Percentiles rank a stretch among this genome's conserved stretches.
Conservation (phyloP, 1,140 invertebrate species). For the Aradophagus sp. region DNA sequence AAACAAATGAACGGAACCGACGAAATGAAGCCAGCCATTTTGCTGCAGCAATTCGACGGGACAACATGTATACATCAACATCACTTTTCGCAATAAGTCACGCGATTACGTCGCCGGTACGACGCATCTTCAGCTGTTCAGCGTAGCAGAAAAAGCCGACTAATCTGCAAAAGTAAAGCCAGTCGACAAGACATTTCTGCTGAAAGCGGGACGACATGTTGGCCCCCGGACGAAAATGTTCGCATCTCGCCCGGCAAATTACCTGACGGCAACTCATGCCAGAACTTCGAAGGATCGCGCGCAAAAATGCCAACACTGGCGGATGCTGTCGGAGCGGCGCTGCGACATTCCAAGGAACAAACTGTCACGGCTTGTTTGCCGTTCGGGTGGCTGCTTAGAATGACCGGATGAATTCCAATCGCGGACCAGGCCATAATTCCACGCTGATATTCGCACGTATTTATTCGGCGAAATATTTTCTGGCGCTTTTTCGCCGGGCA, state of each 20-base stretch:
- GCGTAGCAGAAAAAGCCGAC: slow-evolving; percentile 17
- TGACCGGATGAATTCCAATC: slow-evolving; percentile 11
- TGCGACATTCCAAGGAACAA: slow-evolving; percentile 25
- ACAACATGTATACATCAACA: too few species aligned
- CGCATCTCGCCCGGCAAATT: slow-evolving; percentile 35
- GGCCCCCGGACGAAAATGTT: slow-evolving; percentile 11
- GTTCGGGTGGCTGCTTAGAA: slow-evolving; percentile 51
- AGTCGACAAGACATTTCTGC: slow-evolving; percentile 28
- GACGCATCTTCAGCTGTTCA: slow-evolving; percentile 19
- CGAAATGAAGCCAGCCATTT: too few species aligned
- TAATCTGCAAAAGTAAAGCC: slow-evolving; percentile 45
- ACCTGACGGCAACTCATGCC: slow-evolving; percentile 26
- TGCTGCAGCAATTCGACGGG: too few species aligned
- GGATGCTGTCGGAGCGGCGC: slow-evolving; percentile 4
- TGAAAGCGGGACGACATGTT: slow-evolving; percentile 13
- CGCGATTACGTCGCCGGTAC: slow-evolving; percentile 12
- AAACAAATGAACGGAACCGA: too few species aligned
- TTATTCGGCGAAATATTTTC: too few species aligned
- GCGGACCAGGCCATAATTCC: slow-evolving; percentile 57
- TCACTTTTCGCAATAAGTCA: slow-evolving; percentile 6
- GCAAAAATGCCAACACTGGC: slow-evolving; percentile 5
- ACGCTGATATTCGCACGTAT: slow-evolving; percentile 63
- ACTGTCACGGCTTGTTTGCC: slow-evolving; percentile 15
- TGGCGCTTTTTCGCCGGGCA: too few species aligned
- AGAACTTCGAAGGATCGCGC: slow-evolving; percentile 15